Evolutionary conservation across 1,140 invertebrate species (phyloP).

Genomic region (Drosophila sp.): DNA sequence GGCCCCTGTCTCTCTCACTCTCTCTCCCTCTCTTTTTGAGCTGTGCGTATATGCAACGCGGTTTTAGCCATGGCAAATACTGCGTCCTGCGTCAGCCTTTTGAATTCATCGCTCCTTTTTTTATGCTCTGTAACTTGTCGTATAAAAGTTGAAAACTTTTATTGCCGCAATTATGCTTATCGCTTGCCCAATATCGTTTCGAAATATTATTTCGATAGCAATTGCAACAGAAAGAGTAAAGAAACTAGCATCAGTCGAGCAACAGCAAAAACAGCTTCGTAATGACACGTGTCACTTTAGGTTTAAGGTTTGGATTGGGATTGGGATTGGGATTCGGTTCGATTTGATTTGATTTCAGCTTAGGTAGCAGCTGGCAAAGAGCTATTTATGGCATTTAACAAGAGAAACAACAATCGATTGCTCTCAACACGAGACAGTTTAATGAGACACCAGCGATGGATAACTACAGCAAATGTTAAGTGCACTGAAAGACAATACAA

Average conservation of each 20-base stretch:
- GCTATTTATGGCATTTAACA: conserved; percentile 33
- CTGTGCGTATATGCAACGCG: conserved; percentile 25
- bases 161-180: conserved; percentile 84
- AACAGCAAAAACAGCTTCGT: conserved; percentile 26
- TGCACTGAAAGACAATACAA: too few species aligned
- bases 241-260: conserved; percentile 21
- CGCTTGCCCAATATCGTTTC: conserved; percentile 80
- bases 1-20: background rate
- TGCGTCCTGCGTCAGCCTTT: conserved; percentile 25
- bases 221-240: conserved; percentile 19
- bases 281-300: conserved; percentile 40
- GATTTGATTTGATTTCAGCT: conserved; percentile 11
- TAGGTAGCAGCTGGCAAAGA: conserved; percentile 45
- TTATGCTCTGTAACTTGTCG: conserved; percentile 56
- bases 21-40: background rate
- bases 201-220: conserved; percentile 79
- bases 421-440: conserved; percentile 28
- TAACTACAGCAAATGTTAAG: conserved; percentile 5
- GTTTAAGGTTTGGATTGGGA: background rate
- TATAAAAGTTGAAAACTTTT: conserved; percentile 81
- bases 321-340: background rate
- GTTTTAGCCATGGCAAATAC: conserved; percentile 49
- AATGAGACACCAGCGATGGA: conserved; percentile 11
- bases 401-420: conserved; percentile 26
- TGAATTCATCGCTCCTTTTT: conserved; percentile 13